Evolutionary conservation across 2,113 vertebrate species (phyloP).

Genomic region (Pantherophis guttatus): DNA sequence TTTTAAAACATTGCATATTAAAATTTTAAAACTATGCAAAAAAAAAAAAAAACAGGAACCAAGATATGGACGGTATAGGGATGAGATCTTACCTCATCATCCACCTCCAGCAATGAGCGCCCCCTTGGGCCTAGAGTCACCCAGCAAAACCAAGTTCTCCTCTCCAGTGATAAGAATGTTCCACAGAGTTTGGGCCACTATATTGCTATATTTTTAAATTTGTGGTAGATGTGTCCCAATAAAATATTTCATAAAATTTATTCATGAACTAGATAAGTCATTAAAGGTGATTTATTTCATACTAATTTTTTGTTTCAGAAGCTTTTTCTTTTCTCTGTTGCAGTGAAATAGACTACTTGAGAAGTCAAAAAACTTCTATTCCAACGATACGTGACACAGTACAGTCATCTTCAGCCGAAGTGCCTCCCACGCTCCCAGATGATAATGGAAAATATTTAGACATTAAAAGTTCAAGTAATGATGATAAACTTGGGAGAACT

Average conservation of each 20-base stretch:
- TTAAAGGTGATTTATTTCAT: neutral
- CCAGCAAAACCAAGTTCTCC: neutral
- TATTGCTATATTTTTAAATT: neutral
- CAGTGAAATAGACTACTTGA: constrained; percentile 90
- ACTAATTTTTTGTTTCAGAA: neutral
- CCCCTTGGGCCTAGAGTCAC: neutral
- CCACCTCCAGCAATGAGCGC: neutral
- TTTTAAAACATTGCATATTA: neutral
- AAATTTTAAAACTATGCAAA: neutral
- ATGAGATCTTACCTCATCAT: neutral
- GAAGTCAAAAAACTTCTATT: constrained; percentile 75
- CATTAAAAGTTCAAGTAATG: constrained; percentile 69
- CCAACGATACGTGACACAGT: constrained; percentile 67
- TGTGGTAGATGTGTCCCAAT: no score
- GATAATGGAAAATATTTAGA: constrained; percentile 85
- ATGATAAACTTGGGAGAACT: constrained; percentile 63
- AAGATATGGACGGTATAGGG: neutral
- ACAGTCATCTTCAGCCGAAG: constrained; percentile 67
- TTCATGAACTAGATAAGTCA: neutral
- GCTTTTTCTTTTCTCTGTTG: constrained; percentile 35
- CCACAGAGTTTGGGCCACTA: neutral
- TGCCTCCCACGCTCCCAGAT: constrained; percentile 68
- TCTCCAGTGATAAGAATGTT: neutral
- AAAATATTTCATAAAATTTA: neutral
- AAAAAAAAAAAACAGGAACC: neutral